Evolutionary conservation across 2,888 invertebrate genomes (phyloP).

Genomic region (Tipula lateralis): DNA sequence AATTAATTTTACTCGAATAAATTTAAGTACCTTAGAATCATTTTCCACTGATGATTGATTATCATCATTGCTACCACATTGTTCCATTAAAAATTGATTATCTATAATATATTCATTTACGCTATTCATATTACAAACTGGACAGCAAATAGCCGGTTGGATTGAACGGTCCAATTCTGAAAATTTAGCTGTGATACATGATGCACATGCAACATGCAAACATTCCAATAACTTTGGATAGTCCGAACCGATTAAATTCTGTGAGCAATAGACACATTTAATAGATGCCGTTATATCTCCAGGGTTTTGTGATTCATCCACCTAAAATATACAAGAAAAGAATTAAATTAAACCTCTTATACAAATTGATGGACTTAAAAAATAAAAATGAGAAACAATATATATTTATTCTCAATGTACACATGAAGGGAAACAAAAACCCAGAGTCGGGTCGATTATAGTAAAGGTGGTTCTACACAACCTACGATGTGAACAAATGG

Average conservation of each 20-base stretch:
- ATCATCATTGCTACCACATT: conserved; percentile 51
- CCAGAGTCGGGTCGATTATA: no score
- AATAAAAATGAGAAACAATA: no score
- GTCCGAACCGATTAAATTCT: conserved; percentile 53
- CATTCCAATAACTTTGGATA: conserved; percentile 81
- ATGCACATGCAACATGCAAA: conserved; percentile 76
- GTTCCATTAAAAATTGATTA: conserved; percentile 75
- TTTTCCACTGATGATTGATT: conserved; percentile 40
- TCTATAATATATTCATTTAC: conserved; percentile 71
- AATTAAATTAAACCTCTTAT: no score
- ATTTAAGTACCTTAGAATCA: conserved; percentile 39
- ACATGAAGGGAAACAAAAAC: no score
- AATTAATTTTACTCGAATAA: conserved; percentile 27
- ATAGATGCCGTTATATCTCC: conserved; percentile 42
- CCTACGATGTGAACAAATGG: no score
- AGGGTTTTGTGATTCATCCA: conserved; percentile 34
- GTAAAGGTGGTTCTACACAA: no score
- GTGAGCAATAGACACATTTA: conserved; percentile 56
- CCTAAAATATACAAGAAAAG: conserved; percentile 32
- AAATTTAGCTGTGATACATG: conserved; percentile 67
- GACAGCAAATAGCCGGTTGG: conserved; percentile 54
- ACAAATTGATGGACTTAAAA: no score
- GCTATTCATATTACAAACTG: conserved; percentile 68
- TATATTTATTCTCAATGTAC: no score
- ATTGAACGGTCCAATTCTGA: conserved; percentile 47